Conservation (phyloP, 2,888 invertebrate genomes). For the Furcula furcula region DNA sequence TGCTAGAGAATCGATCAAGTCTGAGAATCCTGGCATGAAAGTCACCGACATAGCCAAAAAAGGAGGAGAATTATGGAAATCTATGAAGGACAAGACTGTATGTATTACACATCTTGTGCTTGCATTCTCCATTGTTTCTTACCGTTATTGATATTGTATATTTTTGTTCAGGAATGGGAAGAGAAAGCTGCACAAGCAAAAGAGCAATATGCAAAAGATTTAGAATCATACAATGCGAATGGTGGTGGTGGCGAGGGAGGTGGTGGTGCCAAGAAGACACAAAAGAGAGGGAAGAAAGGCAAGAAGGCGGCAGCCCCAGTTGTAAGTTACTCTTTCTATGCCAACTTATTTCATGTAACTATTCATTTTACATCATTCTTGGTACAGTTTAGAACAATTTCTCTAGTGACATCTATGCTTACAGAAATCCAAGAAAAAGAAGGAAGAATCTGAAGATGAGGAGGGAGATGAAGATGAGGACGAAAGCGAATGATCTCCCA, state of each 20-base stretch:
- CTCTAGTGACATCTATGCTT: too few relatives aligned
- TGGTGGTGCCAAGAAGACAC: slow-evolving; percentile 72
- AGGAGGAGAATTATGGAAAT: slow-evolving; percentile 97
- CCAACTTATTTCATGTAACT: neutral
- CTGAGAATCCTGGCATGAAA: slow-evolving; percentile 94
- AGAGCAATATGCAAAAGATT: slow-evolving; percentile 92
- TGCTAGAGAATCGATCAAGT: slow-evolving; percentile 92
- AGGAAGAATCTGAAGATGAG: slow-evolving; percentile 84
- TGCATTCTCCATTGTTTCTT: slow-evolving; percentile 10
- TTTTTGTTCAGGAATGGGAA: slow-evolving; percentile 90
- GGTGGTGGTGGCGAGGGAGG: slow-evolving; percentile 83
- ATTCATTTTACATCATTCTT: neutral
- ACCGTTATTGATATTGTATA: slow-evolving; percentile 5
- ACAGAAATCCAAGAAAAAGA: slow-evolving; percentile 81
- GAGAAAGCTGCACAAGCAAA: slow-evolving; percentile 93
- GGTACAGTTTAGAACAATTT: neutral
- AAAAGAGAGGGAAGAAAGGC: slow-evolving; percentile 81
- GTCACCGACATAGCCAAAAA: slow-evolving; percentile 97
- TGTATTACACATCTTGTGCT: slow-evolving; percentile 53
- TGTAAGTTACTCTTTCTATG: slow-evolving; percentile 45
- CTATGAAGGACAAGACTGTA: slow-evolving; percentile 92
- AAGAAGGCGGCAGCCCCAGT: slow-evolving; percentile 66
- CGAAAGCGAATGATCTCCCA: slow-evolving; percentile 84
- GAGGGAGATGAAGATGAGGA: slow-evolving; percentile 85
- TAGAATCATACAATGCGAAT: slow-evolving; percentile 94